Evolutionary conservation across 1,140 invertebrate genomes (phyloP).

Genomic region (Drosophila quadrilineata): DNA sequence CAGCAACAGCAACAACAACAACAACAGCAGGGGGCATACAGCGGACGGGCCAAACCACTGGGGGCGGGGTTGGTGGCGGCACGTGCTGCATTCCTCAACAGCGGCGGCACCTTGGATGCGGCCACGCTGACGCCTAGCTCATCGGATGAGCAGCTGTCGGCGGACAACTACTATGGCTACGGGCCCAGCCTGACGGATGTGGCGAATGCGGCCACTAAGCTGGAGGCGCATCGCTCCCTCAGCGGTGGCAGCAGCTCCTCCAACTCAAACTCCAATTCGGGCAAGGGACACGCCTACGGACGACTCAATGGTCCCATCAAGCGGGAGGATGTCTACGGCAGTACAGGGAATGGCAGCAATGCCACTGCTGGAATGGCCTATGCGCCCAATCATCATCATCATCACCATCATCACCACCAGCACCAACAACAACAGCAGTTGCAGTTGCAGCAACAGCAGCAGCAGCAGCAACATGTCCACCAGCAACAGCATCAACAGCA

Average conservation of each 20-base stretch:
- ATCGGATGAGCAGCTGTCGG: constrained; percentile 77
- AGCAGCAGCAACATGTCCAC: constrained; percentile 17
- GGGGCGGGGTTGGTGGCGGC: constrained; percentile 67
- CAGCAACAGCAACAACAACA: no score
- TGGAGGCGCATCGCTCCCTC: constrained; percentile 78
- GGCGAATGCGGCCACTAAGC: constrained; percentile 33
- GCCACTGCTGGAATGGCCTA: no score
- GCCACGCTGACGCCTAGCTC: constrained; percentile 76
- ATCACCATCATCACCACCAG: constrained; percentile 4
- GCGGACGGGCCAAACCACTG: constrained; percentile 51
- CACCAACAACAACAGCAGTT: constrained; percentile 13
- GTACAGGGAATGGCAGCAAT: constrained; percentile 37
- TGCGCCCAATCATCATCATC: no score
- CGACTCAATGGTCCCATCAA: constrained; percentile 58
- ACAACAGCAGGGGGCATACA: constrained; percentile 32
- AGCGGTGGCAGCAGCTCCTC: constrained; percentile 82
- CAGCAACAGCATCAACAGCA: constrained; percentile 27
- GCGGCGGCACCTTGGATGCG: constrained; percentile 55
- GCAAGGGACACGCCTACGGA: constrained; percentile 58
- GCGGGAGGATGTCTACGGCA: constrained; percentile 75
- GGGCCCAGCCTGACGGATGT: constrained; percentile 42
- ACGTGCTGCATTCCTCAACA: constrained; percentile 67
- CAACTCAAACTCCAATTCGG: constrained; percentile 52
- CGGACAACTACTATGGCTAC: constrained; percentile 72
- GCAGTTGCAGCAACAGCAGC: constrained; percentile 4